Conservation (phyloP, 2,888 invertebrate genomes). For the Megalurothrips usitatus region DNA sequence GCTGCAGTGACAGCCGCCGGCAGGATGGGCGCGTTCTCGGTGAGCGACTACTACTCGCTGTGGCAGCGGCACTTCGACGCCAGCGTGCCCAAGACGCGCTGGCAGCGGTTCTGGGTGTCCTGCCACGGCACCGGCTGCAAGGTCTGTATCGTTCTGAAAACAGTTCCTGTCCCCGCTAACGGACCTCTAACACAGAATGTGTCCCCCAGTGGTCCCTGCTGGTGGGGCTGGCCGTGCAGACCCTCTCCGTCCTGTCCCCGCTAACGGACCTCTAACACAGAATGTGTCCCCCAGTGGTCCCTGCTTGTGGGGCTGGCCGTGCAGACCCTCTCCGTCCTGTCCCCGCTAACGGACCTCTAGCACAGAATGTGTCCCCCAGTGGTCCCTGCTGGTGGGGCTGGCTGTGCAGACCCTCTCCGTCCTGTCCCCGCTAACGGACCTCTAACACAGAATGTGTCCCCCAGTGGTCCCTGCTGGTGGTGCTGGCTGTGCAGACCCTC, state of each 20-base stretch:
- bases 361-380: neutral
- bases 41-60: neutral
- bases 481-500: too few species aligned
- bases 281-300: neutral
- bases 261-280: neutral
- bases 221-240: neutral
- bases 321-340: too few species aligned
- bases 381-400: neutral
- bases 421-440: neutral
- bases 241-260: too few species aligned
- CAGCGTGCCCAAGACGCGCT: neutral
- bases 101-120: neutral
- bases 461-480: neutral
- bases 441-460: neutral
- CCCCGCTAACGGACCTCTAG: neutral
- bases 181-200: neutral
- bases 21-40: neutral
- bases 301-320: too few species aligned
- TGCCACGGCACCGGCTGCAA: constrained; percentile 4
- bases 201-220: neutral
- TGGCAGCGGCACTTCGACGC: neutral
- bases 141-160: too few species aligned
- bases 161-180: too few species aligned
- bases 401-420: too few species aligned
- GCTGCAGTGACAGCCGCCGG: neutral